A percentile compares a stretch with the other conserved stretches of the same genome.
Conservation (phyloP, 2,797 vertebrate genomes). For the Ceryle rudis region DNA sequence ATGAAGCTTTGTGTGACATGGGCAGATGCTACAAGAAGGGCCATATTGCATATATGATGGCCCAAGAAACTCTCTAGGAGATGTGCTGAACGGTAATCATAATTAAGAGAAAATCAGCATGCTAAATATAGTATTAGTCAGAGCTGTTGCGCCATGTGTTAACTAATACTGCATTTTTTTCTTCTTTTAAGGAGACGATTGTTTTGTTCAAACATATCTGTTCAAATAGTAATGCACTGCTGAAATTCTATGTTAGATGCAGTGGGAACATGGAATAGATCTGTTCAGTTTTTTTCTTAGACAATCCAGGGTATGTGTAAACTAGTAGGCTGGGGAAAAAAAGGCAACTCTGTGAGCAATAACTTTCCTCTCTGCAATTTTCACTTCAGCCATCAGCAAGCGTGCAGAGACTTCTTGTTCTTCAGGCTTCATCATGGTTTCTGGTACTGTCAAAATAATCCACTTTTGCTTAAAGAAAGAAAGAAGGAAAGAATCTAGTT, state of each 20-base stretch:
- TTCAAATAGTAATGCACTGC: background rate
- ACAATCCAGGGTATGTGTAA: background rate
- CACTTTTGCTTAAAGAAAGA: background rate
- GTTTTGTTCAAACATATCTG: background rate
- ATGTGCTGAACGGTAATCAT: background rate
- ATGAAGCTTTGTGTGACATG: background rate
- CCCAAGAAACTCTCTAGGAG: slow-evolving; percentile 14
- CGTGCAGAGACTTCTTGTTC: background rate
- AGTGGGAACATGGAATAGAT: background rate
- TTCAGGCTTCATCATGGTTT: background rate
- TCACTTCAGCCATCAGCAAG: background rate
- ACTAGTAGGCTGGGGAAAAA: background rate
- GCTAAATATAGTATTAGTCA: slow-evolving; percentile 4
- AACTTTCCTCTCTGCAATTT: background rate
- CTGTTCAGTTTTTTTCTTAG: background rate
- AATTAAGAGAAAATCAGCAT: slow-evolving; percentile 11
- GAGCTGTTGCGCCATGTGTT: background rate
- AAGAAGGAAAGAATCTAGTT: background rate
- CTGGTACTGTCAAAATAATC: background rate
- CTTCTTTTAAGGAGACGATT: background rate
- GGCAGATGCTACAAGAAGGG: slow-evolving; percentile 15
- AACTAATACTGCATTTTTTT: background rate
- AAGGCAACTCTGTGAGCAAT: background rate
- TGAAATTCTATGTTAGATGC: background rate
- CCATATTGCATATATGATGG: background rate